These are phyloP conservation scores for Pomatorhinus ruficollis DNA, from an alignment of 2,113 vertebrate species.

Conservation along the genomic window DNA sequence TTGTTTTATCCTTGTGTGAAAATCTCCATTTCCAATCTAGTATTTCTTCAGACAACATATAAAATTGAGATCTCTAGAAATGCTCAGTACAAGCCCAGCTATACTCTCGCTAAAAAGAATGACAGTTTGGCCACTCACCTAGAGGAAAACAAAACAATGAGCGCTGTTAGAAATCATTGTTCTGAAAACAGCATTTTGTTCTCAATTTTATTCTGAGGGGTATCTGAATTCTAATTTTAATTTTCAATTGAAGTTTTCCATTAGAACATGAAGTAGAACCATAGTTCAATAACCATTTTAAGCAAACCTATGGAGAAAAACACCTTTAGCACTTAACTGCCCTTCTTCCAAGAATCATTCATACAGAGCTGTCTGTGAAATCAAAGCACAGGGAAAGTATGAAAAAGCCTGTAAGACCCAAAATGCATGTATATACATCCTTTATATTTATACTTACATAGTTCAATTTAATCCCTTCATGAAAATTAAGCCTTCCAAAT, in stretches of 20 bases:
- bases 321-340: background rate
- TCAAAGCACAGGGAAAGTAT: background rate
- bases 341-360: background rate
- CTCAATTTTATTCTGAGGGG: background rate
- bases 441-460: background rate
- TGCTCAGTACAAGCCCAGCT: background rate
- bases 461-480: background rate
- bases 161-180: background rate
- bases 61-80: background rate
- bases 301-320: background rate
- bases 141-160: background rate
- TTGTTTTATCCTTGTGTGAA: background rate
- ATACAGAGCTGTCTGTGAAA: background rate
- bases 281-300: background rate
- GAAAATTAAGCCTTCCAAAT: background rate
- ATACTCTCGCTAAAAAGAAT: background rate
- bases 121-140: background rate
- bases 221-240: background rate
- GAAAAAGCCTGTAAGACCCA: background rate
- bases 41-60: background rate
- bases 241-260: background rate
- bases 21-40: background rate
- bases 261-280: background rate
- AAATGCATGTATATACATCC: background rate
- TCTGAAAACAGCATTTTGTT: background rate